Percentiles rank a stretch among this genome's conserved stretches.
Conservation (phyloP, 2,888 invertebrate genomes). For the Pollenia griseotomentosa region DNA sequence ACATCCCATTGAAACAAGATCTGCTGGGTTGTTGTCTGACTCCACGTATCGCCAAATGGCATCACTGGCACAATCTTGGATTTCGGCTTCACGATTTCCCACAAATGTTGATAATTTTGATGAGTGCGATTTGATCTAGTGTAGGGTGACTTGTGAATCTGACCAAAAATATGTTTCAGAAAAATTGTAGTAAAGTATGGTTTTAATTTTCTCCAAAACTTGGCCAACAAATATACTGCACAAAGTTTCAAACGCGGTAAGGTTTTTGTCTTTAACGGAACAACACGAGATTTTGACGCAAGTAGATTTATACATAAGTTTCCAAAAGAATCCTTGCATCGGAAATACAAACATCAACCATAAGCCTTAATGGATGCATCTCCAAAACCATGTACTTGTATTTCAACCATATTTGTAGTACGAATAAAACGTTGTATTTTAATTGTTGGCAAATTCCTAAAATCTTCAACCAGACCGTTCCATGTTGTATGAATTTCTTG, state of each 20-base stretch:
- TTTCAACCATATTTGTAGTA: not conserved
- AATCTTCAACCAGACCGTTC: slow-evolving; percentile 12
- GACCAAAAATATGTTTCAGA: slow-evolving; percentile 52
- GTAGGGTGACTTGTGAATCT: slow-evolving; percentile 65
- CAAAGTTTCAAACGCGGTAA: slow-evolving; percentile 65
- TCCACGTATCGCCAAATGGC: too few relatives aligned
- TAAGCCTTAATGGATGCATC: not conserved
- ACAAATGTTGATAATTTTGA: slow-evolving; percentile 39
- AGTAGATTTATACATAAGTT: slow-evolving; percentile 44
- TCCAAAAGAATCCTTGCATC: not conserved
- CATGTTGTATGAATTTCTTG: slow-evolving; percentile 43
- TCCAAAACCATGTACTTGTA: not conserved
- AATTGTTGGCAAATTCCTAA: not conserved
- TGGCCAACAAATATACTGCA: too few relatives aligned
- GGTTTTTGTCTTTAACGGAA: slow-evolving; percentile 61
- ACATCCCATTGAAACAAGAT: too few relatives aligned
- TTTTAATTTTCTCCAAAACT: too few relatives aligned
- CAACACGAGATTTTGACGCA: slow-evolving; percentile 67
- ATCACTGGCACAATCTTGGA: slow-evolving; percentile 53
- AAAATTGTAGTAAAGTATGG: not conserved
- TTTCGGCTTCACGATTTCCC: slow-evolving; percentile 7
- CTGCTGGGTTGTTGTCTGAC: too few relatives aligned
- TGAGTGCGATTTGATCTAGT: slow-evolving; percentile 61
- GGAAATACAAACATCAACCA: not conserved
- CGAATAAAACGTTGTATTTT: not conserved